A percentile compares a stretch with the other conserved stretches of the same genome.
phyloP scores from a whole-genome alignment of 2,797 vertebrate species.

The Phataginus tricuspis region DNA sequence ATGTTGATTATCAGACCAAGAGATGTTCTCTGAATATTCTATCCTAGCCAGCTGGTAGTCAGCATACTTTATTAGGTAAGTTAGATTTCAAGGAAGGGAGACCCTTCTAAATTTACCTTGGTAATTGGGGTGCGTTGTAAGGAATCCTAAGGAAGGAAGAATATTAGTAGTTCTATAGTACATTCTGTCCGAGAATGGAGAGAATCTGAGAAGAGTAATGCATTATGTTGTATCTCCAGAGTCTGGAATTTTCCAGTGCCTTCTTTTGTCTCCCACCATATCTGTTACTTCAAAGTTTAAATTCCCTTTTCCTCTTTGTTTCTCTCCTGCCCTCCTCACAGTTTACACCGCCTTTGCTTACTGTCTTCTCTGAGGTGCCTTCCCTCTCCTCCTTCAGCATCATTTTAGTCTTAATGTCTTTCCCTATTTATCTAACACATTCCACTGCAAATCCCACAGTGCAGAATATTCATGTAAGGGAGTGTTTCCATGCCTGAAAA shows the following conservation, averaged over 20 bases:
- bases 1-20: background rate
- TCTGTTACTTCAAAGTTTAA: background rate
- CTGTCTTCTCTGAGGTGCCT: background rate
- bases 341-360: background rate
- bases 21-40: background rate
- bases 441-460: background rate
- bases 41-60: background rate
- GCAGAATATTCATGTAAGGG: background rate
- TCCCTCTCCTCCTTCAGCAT: background rate
- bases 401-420: background rate
- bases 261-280: background rate
- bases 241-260: background rate
- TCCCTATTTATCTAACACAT: background rate
- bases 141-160: background rate
- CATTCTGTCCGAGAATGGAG: background rate
- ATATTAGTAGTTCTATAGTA: background rate
- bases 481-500: background rate
- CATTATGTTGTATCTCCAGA: fast-evolving
- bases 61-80: background rate
- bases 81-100: background rate
- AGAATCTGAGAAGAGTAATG: background rate
- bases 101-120: background rate
- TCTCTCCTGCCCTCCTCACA: background rate
- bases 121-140: background rate
- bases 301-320: background rate